phyloP scores from a whole-genome alignment of 2,888 invertebrate species.

The Eledona agricola region DNA sequence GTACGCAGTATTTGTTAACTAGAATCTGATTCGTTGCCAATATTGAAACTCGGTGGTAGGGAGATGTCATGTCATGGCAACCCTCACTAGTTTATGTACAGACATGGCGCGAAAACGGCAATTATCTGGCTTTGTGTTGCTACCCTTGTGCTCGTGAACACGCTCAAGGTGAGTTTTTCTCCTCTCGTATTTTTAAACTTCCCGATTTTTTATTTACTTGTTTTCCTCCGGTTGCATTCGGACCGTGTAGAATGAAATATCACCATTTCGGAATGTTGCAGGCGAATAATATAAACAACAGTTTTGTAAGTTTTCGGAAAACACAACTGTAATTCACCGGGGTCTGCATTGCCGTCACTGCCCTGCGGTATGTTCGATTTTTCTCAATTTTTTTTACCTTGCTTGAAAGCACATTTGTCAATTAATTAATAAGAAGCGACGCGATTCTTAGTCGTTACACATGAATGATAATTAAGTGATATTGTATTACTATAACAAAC shows the following conservation, averaged over 20 bases:
- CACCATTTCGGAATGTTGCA: slow-evolving; percentile 27
- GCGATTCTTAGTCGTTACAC: slow-evolving; percentile 8
- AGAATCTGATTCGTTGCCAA: slow-evolving; percentile 39
- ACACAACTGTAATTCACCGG: background rate
- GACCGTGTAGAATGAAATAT: slow-evolving; percentile 13
- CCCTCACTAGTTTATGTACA: slow-evolving; percentile 37
- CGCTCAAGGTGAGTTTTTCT: slow-evolving; percentile 20
- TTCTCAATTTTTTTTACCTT: too few relatives aligned
- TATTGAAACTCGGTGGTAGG: slow-evolving; percentile 38
- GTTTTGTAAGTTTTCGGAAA: slow-evolving; percentile 20
- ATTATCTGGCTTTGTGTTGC: slow-evolving; percentile 31
- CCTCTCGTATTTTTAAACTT: slow-evolving; percentile 7
- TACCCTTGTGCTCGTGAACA: slow-evolving; percentile 15
- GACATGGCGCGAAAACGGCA: slow-evolving; percentile 40
- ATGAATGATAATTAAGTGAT: slow-evolving; percentile 24
- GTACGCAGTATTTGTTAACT: slow-evolving; percentile 37
- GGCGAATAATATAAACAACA: slow-evolving; percentile 27
- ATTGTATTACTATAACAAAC: slow-evolving; percentile 20
- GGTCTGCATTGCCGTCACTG: background rate
- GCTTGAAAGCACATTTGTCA: too few relatives aligned
- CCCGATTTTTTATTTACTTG: slow-evolving; percentile 10
- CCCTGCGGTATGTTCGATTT: too few relatives aligned
- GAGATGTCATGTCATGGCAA: slow-evolving; percentile 39
- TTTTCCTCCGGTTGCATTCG: slow-evolving; percentile 6
- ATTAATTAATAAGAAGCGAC: too few relatives aligned